A percentile compares a stretch with the other conserved stretches of the same genome.
Evolutionary conservation across 1,140 invertebrate genomes (phyloP).

Genomic region (Portunus trituberculatus): DNA sequence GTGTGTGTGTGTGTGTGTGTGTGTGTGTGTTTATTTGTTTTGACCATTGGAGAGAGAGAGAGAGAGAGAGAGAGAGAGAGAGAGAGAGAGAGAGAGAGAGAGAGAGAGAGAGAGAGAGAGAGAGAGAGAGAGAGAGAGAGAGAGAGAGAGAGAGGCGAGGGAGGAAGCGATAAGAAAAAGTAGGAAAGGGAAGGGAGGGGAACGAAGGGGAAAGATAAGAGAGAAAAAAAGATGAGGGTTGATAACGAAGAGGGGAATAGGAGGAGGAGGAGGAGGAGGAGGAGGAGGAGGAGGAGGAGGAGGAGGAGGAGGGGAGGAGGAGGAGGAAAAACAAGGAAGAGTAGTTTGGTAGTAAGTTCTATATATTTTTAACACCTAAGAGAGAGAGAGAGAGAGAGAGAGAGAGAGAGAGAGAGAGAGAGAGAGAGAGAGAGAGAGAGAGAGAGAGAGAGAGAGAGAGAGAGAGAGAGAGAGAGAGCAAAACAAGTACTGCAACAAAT

Average conservation of each 20-base stretch:
- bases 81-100: neutral
- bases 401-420: constrained; percentile 52
- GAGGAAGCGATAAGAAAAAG: neutral
- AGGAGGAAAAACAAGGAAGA: neutral
- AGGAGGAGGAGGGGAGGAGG: too few relatives aligned
- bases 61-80: constrained; percentile 27
- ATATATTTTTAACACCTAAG: too few relatives aligned
- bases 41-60: neutral
- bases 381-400: constrained; percentile 44
- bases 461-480: constrained; percentile 29
- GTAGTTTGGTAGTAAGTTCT: too few relatives aligned
- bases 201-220: neutral
- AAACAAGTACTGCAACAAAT: neutral
- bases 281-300: constrained; percentile 15
- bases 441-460: constrained; percentile 21
- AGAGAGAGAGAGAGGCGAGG: neutral
- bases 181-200: neutral
- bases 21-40: too few relatives aligned
- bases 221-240: neutral
- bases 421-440: constrained; percentile 30
- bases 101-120: constrained; percentile 24
- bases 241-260: neutral
- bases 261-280: neutral
- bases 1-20: too few relatives aligned
- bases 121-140: constrained; percentile 40